Base-by-base conservation (phyloP, 2,113 vertebrate species). In the Amia ocellicauda region DNA sequence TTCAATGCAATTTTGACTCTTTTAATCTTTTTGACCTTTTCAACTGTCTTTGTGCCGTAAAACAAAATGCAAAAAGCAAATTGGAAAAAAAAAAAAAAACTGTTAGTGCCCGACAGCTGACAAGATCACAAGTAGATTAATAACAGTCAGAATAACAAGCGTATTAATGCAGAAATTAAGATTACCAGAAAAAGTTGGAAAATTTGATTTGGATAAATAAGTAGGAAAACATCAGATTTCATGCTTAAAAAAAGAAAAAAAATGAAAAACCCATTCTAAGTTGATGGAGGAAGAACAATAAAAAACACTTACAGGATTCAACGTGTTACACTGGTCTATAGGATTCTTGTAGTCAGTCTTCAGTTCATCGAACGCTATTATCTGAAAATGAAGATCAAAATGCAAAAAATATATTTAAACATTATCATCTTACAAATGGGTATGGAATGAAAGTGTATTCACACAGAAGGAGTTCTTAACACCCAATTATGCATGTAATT, bases 21-120 rank as follows among this genome's bases (percentile, higher is more conserved):
- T 92, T 94, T 99, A 91, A 99, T 95, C 94, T 98, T 98, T 99
- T 98, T 99, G 94, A 99, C 92, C 93, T 94, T 98, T 95, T 97
- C 95, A 95, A 98, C 86, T 95, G 96, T 97, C 96, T 98, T 97
- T 98, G 93, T 86, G 90, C 83, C 81, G 85, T 78, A 80, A 69
- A 76, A 72, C 69, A 69, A 91, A 89, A 89, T 73, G 64, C 68
- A 69, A 70, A 71, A 67, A 92, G 92, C 89, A 95, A 91, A 93
- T 94, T 91, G 90, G 85, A 89, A 92, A 79, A 90, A 78, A 74
- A 69, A 80, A 78, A 59, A 69, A 74, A 76, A 77, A 65, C 89
- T 81, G 87, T 98, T 98, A 98, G 96, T 96, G 86, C 81, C 79
- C 5, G 86, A 92, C 91, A 93, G 92, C 90, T 87, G 90, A 91